A percentile compares a stretch with the other conserved stretches of the same genome.
These are phyloP conservation scores for Ammodytes dubius DNA, from an alignment of 2,113 vertebrate genomes.

Conservation along the genomic window DNA sequence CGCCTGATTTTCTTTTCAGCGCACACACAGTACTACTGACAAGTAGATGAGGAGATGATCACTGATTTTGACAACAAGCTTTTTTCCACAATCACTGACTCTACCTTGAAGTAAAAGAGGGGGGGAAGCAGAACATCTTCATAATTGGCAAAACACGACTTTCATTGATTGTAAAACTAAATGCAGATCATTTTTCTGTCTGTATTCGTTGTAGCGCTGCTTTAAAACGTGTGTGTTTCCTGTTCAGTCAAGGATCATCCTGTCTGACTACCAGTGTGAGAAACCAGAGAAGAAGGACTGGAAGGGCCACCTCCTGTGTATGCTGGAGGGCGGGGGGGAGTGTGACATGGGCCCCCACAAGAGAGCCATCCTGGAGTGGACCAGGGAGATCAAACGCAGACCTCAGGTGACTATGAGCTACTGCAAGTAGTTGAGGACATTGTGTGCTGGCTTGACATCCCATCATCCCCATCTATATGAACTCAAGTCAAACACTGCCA, in stretches of 20 bases:
- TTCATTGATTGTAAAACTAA: neutral
- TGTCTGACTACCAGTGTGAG: conserved; percentile 58
- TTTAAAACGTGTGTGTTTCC: neutral
- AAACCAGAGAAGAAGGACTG: conserved; percentile 73
- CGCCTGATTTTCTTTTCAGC: no score
- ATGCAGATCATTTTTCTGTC: neutral
- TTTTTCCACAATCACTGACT: neutral
- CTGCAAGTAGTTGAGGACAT: neutral
- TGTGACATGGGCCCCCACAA: conserved; percentile 77
- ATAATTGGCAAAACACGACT: neutral
- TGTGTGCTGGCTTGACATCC: neutral
- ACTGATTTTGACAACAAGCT: no score
- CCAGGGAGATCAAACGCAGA: conserved; percentile 66
- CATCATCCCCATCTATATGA: neutral
- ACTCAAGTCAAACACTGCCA: neutral
- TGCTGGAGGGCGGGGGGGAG: conserved; percentile 76
- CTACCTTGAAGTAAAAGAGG: neutral
- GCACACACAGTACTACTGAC: no score
- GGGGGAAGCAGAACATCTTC: neutral
- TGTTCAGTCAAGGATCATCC: conserved; percentile 64
- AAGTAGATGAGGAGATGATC: no score
- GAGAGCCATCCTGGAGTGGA: conserved; percentile 83
- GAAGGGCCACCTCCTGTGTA: conserved; percentile 73
- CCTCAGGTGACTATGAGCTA: conserved; percentile 65
- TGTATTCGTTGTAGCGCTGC: neutral